These are phyloP conservation scores for Platygyra sinensis DNA, from an alignment of 64 coral and sea anemone species.

Conservation along the genomic window DNA sequence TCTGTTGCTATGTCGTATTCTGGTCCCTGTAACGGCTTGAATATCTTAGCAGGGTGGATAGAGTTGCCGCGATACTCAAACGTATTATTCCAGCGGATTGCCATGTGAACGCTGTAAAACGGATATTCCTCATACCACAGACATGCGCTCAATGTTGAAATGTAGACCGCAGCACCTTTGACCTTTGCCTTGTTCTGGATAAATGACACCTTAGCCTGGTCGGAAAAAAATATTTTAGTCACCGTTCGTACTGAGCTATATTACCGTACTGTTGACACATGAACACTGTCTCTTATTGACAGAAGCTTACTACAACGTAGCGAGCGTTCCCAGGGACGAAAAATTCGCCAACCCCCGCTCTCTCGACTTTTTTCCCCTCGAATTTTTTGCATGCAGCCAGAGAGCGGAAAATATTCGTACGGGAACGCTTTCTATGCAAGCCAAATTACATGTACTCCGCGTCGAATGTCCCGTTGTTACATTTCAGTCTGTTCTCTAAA, in stretches of 20 bases:
- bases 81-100: constrained; percentile 72
- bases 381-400: too few relatives aligned
- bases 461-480: too few relatives aligned
- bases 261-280: neutral
- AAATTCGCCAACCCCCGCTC: too few relatives aligned
- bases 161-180: constrained; percentile 81
- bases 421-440: too few relatives aligned
- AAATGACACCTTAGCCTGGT: constrained; percentile 76
- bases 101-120: constrained; percentile 56
- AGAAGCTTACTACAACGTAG: neutral
- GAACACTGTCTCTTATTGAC: neutral
- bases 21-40: constrained; percentile 30
- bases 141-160: constrained; percentile 65
- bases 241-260: neutral
- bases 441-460: too few relatives aligned
- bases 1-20: constrained; percentile 89
- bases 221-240: constrained; percentile 1
- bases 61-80: constrained; percentile 71
- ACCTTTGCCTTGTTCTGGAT: constrained; percentile 75
- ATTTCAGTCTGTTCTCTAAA: too few relatives aligned
- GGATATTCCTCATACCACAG: constrained; percentile 84
- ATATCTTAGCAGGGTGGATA: constrained; percentile 10
- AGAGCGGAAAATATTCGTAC: too few relatives aligned
- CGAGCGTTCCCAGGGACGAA: too few relatives aligned
- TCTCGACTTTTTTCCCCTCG: too few relatives aligned